Base-by-base conservation (phyloP, 2,797 vertebrate genomes). In the Halcyon smyrnensis region DNA sequence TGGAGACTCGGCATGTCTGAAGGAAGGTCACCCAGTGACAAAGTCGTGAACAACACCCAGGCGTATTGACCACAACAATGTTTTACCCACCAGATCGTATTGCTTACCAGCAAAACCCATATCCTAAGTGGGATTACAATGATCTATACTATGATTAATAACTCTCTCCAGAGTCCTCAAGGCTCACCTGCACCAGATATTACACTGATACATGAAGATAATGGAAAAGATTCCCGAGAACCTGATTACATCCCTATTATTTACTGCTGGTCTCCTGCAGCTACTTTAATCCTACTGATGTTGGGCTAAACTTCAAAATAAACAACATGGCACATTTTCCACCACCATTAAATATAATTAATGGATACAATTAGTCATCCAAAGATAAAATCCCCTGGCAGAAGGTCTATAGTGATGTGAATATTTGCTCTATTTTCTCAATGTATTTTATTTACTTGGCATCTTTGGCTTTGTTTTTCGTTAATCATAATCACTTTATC, bases 401-500 rank as follows among this genome's bases (percentile, higher is more conserved):
- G 71, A 41, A 89, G 84, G 62, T 87, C 53, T 69, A 54, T 2
- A 73, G 34, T 6, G 56, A 80, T 51, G 34, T 23, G 34, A 83
- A 57, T 71, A 78, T 83, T 62, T 51, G 9, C 43, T 78, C 12
- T n/a, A 1, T 37, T 69, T 87, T 88, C 80, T 54, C 19, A 9
- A 83, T 65, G 27, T 59, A 51, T 79, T 90, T 90, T 95, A 77
- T 83, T 95, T 81, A 85, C 46, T 92, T 75, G 77, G 28, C 60
- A 80, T 68, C 57, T 80, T 81, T 64, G 30, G 30, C 53, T 86
- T 93, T 93, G 73, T 71, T 93, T 94, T 94, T 81, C 64, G 68
- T 95, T 87, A 60, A 80, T 70, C 57, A 70, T 93, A 93, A 92
- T 90, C 64, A 64, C 83, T 94, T 95, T 80, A 94, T 91, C 57